Evolutionary conservation across 2,797 vertebrate genomes (phyloP).

Genomic region (Luscinia luscinia): DNA sequence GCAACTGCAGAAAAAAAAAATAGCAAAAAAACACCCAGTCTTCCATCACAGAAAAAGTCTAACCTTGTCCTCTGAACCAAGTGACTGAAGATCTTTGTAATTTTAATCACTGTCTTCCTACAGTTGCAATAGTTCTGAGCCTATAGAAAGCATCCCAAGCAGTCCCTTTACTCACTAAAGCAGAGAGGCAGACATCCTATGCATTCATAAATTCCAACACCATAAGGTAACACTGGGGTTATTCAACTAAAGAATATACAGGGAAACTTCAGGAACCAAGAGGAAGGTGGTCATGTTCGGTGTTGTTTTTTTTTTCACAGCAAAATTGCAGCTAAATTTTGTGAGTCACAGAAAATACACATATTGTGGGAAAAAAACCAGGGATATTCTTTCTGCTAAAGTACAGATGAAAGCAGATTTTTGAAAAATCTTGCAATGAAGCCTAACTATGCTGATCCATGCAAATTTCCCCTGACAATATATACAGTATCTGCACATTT

Average conservation of each 20-base stretch:
- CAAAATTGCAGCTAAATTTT: background rate
- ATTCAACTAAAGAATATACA: background rate
- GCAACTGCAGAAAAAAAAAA: background rate
- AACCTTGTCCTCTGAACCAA: background rate
- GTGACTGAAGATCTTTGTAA: background rate
- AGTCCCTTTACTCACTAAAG: background rate
- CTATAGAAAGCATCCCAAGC: background rate
- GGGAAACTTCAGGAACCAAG: background rate
- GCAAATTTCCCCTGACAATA: background rate
- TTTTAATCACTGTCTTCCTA: background rate
- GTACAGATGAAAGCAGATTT: background rate
- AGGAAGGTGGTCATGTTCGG: background rate
- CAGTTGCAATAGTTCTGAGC: background rate
- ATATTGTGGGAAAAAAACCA: background rate
- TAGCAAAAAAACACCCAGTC: background rate
- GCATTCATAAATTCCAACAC: background rate
- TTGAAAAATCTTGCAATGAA: background rate
- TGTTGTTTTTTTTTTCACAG: background rate
- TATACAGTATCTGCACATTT: background rate
- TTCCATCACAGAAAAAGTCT: accelerated
- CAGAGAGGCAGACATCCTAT: background rate
- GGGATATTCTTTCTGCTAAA: background rate
- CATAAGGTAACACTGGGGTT: background rate
- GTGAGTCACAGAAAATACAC: background rate
- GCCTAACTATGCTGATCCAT: background rate